phyloP scores from a whole-genome alignment of 2,888 invertebrate species.

The Stenodera caucasica region DNA sequence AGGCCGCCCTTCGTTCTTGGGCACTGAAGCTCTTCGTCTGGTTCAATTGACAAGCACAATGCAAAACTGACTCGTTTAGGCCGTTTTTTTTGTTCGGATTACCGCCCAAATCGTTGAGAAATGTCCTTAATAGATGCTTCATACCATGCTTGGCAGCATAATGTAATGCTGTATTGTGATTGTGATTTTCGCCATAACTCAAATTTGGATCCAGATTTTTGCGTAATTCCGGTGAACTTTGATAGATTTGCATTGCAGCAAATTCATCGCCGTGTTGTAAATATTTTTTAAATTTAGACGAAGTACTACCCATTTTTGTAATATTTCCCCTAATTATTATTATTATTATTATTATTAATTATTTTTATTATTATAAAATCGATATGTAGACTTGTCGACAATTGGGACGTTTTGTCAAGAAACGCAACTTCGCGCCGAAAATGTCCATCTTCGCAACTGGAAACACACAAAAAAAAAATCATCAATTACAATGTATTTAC shows the following conservation, averaged over 20 bases:
- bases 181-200: constrained; percentile 67
- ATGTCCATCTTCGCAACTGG: constrained; percentile 41
- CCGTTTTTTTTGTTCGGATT: constrained; percentile 71
- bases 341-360: constrained; percentile 13
- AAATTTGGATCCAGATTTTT: constrained; percentile 68
- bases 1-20: constrained; percentile 62
- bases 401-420: constrained; percentile 50
- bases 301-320: constrained; percentile 66
- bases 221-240: constrained; percentile 64
- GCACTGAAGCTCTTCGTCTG: constrained; percentile 58
- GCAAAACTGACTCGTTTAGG: constrained; percentile 65
- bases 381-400: constrained; percentile 42
- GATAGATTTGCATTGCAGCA: constrained; percentile 67
- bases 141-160: constrained; percentile 67
- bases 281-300: constrained; percentile 70
- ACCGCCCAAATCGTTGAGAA: constrained; percentile 65
- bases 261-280: constrained; percentile 71
- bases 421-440: constrained; percentile 43
- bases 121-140: constrained; percentile 65
- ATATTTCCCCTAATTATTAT: background rate
- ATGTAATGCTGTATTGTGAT: constrained; percentile 69
- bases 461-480: constrained; percentile 29
- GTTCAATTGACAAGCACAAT: constrained; percentile 62
- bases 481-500: no score
- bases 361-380: constrained; percentile 31